Conservation (phyloP, 2,888 invertebrate species). For the Scrobipalpa atriplicella region DNA sequence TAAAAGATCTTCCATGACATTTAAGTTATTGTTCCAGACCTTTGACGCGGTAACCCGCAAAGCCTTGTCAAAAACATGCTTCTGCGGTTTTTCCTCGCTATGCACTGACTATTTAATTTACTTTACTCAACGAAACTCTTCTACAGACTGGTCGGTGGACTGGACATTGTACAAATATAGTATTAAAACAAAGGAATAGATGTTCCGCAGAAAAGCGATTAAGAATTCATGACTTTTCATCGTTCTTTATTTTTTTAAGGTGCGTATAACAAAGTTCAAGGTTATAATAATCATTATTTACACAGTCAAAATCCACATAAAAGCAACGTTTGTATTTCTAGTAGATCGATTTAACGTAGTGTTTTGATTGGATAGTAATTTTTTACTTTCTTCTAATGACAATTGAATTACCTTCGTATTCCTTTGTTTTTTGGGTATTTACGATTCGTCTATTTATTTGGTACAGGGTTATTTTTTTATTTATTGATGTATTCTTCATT, state of each 20-base stretch:
- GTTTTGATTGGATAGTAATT: background rate
- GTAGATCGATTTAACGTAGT: background rate
- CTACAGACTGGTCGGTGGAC: too few species aligned
- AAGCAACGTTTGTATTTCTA: background rate
- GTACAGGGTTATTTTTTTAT: too few species aligned
- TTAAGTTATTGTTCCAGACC: background rate
- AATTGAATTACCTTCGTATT: background rate
- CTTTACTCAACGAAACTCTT: background rate
- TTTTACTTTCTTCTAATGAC: background rate
- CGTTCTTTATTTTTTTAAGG: too few species aligned
- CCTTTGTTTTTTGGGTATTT: too few species aligned
- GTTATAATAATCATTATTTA: too few species aligned
- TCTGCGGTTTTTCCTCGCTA: background rate
- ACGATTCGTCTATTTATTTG: too few species aligned
- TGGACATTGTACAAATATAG: too few species aligned
- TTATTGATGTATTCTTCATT: too few species aligned
- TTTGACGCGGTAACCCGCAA: background rate
- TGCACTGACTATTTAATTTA: background rate
- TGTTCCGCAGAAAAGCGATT: too few species aligned
- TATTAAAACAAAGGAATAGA: too few species aligned
- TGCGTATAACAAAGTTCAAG: too few species aligned
- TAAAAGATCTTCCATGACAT: background rate
- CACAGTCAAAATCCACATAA: background rate
- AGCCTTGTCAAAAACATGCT: background rate
- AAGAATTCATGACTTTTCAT: too few species aligned